A percentile compares a stretch with the other conserved stretches of the same genome.
Conservation (phyloP, 92 coral and sea anemone species). For the Bergia puertoricense region DNA sequence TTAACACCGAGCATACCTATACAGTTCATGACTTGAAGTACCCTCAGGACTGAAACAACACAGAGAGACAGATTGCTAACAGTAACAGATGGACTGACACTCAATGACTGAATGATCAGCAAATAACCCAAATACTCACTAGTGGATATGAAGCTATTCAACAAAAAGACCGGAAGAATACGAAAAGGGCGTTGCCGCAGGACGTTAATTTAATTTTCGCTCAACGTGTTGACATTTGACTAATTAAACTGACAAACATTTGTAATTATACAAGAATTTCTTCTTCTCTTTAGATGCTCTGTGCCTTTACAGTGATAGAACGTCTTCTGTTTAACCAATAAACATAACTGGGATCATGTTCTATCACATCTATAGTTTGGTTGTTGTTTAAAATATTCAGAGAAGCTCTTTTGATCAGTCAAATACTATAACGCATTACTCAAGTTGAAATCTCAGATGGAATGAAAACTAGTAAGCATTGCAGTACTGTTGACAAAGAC, state of each 20-base stretch:
- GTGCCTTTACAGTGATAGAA: neutral
- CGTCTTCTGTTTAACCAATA: neutral
- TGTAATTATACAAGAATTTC: neutral
- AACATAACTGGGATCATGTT: neutral
- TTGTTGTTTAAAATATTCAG: neutral
- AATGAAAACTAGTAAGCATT: too few relatives aligned
- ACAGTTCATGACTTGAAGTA: neutral
- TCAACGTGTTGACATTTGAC: neutral
- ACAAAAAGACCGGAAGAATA: too few relatives aligned
- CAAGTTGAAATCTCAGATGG: neutral
- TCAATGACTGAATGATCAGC: too few relatives aligned
- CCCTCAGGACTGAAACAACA: too few relatives aligned
- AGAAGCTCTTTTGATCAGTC: neutral
- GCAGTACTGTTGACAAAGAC: neutral
- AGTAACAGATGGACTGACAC: too few relatives aligned
- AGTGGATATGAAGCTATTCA: too few relatives aligned
- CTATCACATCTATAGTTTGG: too few relatives aligned
- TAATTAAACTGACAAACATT: neutral
- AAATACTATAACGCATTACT: neutral
- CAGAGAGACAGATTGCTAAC: too few relatives aligned
- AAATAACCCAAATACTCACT: too few relatives aligned
- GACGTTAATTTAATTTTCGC: neutral
- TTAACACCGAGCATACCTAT: too few relatives aligned
- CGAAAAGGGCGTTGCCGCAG: too few relatives aligned
- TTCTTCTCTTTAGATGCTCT: neutral